These are phyloP conservation scores for Opisthograptis luteolata DNA, from an alignment of 2,888 invertebrate genomes.

Conservation along the genomic window DNA sequence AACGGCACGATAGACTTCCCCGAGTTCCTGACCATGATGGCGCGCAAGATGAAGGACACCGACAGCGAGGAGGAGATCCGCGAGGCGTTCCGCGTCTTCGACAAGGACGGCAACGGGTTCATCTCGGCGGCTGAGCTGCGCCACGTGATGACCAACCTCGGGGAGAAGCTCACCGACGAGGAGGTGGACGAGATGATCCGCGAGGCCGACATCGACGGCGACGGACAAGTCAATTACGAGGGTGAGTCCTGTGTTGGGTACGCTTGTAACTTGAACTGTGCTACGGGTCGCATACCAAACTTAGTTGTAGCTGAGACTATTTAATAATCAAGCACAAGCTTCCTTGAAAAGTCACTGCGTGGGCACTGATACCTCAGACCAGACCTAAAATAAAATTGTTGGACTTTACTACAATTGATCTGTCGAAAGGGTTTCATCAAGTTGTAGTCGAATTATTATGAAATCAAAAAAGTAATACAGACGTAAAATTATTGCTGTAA, in stretches of 20 bases:
- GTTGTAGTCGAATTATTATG: neutral
- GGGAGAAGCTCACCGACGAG: conserved; percentile 99
- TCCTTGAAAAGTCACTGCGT: too few relatives aligned
- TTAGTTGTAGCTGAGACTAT: too few relatives aligned
- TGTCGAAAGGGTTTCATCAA: neutral
- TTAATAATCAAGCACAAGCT: too few relatives aligned
- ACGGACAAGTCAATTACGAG: conserved; percentile 99
- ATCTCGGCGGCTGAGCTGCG: conserved; percentile 99
- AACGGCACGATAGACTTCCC: conserved; percentile 99
- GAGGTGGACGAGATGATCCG: conserved; percentile 99
- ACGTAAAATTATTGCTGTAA: neutral
- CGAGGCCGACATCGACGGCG: conserved; percentile 99
- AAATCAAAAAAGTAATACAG: neutral
- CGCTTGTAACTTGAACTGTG: neutral
- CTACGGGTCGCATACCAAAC: neutral
- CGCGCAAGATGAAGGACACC: conserved; percentile 99
- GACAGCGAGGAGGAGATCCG: conserved; percentile 99
- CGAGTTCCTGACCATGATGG: conserved; percentile 99
- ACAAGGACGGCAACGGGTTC: conserved; percentile 99
- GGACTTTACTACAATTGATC: too few relatives aligned
- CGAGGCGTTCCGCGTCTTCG: conserved; percentile 99
- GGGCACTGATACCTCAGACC: too few relatives aligned
- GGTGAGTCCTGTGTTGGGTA: conserved; percentile 79
- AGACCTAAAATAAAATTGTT: too few relatives aligned
- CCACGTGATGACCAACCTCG: conserved; percentile 99